Conservation (phyloP, 2,888 invertebrate species). For the Apodemia duryi region DNA sequence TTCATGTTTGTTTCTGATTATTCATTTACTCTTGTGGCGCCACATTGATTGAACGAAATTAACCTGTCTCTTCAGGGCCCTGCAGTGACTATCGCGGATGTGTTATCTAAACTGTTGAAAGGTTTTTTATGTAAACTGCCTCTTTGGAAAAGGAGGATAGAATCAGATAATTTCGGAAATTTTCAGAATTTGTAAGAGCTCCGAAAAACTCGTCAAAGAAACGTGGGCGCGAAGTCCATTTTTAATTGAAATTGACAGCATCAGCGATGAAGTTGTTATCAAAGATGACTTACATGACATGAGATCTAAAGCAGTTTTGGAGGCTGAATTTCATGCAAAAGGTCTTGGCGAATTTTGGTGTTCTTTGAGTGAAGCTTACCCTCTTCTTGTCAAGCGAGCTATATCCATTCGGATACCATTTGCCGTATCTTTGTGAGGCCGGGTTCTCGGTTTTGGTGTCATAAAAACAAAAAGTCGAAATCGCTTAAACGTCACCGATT, state of each 20-base stretch:
- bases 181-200: too few relatives aligned
- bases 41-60: conserved; percentile 18
- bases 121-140: conserved; percentile 15
- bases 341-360: conserved; percentile 15
- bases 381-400: conserved; percentile 18
- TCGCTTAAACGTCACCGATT: conserved; percentile 6
- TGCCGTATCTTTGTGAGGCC: conserved; percentile 17
- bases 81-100: conserved; percentile 17
- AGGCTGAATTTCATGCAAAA: conserved; percentile 16
- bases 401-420: conserved; percentile 10
- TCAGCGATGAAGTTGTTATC: conserved; percentile 3
- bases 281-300: conserved; percentile 17
- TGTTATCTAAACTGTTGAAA: conserved; percentile 8
- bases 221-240: too few relatives aligned
- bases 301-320: conserved; percentile 6
- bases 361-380: conserved; percentile 14
- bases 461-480: conserved; percentile 15
- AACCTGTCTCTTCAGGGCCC: conserved; percentile 23
- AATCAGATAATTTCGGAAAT: not conserved
- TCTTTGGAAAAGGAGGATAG: conserved; percentile 9
- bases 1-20: conserved; percentile 1
- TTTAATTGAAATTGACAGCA: too few relatives aligned
- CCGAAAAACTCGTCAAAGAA: too few relatives aligned
- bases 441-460: conserved; percentile 17
- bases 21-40: not conserved